Evolutionary conservation across 2,113 vertebrate species (phyloP).

Genomic region (Tor tambroides): DNA sequence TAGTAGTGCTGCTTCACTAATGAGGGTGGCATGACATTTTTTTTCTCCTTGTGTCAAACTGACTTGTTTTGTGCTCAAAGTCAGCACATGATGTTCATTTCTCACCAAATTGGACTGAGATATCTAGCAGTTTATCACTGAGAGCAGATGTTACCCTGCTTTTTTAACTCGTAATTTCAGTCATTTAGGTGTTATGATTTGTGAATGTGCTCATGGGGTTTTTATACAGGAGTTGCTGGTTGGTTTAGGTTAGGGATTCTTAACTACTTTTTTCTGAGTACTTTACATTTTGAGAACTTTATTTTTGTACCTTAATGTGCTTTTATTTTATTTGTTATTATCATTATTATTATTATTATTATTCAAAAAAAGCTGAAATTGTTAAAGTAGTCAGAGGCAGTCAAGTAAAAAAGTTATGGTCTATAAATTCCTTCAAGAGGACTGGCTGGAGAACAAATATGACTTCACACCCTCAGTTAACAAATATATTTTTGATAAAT

Average conservation of each 20-base stretch:
- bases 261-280: not conserved
- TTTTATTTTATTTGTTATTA: not conserved
- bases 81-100: not conserved
- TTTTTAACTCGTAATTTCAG: not conserved
- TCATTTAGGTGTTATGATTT: not conserved
- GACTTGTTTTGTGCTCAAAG: conserved; percentile 18
- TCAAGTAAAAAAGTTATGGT: not conserved
- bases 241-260: too few relatives aligned
- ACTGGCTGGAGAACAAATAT: not conserved
- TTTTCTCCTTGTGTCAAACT: conserved; percentile 8
- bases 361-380: not conserved
- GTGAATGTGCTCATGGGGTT: not conserved
- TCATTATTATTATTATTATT: too few relatives aligned
- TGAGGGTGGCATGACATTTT: not conserved
- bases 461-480: not conserved
- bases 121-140: not conserved
- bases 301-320: not conserved
- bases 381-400: not conserved
- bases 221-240: not conserved
- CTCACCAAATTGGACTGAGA: not conserved
- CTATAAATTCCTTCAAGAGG: not conserved
- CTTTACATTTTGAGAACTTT: not conserved
- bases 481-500: not conserved
- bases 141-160: not conserved
- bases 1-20: conserved; percentile 7